A percentile compares a stretch with the other conserved stretches of the same genome.
phyloP scores from a whole-genome alignment of 2,888 invertebrate genomes.

The Magallana nippona region DNA sequence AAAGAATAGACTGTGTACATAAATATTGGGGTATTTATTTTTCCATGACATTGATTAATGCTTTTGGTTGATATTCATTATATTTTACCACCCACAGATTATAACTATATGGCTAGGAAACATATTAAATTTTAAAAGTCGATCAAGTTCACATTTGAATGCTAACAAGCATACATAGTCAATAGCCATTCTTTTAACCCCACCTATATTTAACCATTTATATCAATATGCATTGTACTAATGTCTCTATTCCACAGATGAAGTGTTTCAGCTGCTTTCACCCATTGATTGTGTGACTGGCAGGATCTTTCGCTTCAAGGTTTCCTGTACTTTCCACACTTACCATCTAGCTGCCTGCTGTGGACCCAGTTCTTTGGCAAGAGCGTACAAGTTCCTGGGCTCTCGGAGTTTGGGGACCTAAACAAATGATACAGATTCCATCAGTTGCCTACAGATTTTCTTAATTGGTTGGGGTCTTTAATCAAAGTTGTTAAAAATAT shows the following conservation, averaged over 20 bases:
- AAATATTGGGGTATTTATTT: too few relatives aligned
- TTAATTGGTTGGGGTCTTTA: too few relatives aligned
- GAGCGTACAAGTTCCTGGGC: constrained; percentile 77
- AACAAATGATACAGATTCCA: not conserved
- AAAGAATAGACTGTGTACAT: too few relatives aligned
- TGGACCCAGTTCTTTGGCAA: constrained; percentile 75
- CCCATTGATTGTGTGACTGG: not conserved
- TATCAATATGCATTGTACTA: not conserved
- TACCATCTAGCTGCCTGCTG: constrained; percentile 79
- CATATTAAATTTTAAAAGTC: not conserved
- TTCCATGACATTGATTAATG: too few relatives aligned
- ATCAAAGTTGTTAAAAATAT: too few relatives aligned
- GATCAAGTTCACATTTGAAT: not conserved
- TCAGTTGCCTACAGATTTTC: too few relatives aligned
- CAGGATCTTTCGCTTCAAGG: not conserved
- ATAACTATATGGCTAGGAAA: not conserved
- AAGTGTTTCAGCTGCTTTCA: not conserved
- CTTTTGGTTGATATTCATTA: too few relatives aligned
- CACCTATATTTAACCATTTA: too few relatives aligned
- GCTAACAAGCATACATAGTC: not conserved
- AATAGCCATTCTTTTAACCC: not conserved
- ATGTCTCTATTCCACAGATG: not conserved
- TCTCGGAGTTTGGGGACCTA: constrained; percentile 78
- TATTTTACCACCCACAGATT: too few relatives aligned
- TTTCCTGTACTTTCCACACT: constrained; percentile 29